Conservation (phyloP, 2,797 vertebrate genomes). For the Limosa lapponica region DNA sequence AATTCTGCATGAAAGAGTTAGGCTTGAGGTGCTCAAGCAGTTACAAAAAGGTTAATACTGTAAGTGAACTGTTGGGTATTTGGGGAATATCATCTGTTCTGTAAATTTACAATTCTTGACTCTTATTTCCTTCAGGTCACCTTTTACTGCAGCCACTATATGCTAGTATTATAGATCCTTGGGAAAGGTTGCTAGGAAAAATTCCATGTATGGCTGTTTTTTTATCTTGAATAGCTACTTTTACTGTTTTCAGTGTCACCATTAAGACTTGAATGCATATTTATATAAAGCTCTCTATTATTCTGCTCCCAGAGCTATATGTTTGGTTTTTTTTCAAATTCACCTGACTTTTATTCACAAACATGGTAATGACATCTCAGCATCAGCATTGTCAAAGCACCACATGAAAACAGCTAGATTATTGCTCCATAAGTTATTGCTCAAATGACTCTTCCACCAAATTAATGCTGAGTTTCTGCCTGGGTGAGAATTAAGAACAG, state of each 20-base stretch:
- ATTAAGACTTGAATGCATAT: neutral
- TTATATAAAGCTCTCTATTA: neutral
- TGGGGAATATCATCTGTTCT: neutral
- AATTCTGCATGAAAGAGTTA: neutral
- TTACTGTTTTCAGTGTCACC: neutral
- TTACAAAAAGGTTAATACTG: neutral
- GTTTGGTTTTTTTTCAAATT: neutral
- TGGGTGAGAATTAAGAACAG: neutral
- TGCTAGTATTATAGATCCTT: neutral
- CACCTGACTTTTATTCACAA: neutral
- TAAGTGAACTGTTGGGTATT: neutral
- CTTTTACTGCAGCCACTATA: neutral
- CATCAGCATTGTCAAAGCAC: neutral
- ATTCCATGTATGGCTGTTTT: neutral
- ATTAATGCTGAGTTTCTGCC: neutral
- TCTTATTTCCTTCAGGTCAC: neutral
- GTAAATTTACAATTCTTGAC: neutral
- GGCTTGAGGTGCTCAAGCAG: neutral
- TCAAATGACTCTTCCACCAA: neutral
- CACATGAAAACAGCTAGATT: neutral
- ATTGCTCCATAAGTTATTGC: neutral
- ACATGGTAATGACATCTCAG: neutral
- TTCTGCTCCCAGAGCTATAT: neutral
- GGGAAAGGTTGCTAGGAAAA: neutral
- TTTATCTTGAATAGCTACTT: neutral